Percentiles rank a stretch among this genome's conserved stretches.
Evolutionary conservation across 2,888 invertebrate genomes (phyloP).

Genomic region (Cylindroiulus punctatus): DNA sequence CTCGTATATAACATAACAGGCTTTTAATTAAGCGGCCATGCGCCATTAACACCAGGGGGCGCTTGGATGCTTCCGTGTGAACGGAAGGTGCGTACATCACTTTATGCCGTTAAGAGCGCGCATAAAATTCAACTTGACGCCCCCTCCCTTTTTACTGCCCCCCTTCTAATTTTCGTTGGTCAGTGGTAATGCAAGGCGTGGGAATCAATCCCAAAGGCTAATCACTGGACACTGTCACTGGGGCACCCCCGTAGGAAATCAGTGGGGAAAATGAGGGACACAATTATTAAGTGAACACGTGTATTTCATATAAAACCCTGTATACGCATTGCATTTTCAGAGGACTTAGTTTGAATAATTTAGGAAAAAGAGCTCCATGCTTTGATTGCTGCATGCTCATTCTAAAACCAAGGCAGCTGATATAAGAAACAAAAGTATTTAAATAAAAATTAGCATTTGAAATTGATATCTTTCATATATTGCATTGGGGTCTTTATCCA

Average conservation of each 20-base stretch:
- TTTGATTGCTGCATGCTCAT: too few species aligned
- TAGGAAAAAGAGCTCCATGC: too few species aligned
- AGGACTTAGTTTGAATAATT: too few species aligned
- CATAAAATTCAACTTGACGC: conserved; percentile 35
- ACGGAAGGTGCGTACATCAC: conserved; percentile 33
- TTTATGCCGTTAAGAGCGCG: not conserved
- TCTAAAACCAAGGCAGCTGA: too few species aligned
- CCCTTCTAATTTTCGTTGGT: not conserved
- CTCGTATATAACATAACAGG: conserved; percentile 31
- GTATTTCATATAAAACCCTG: too few species aligned
- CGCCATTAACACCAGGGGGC: conserved; percentile 42
- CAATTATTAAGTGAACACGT: too few species aligned
- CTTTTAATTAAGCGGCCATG: conserved; percentile 47
- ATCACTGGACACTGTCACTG: conserved; percentile 24
- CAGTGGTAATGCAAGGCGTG: not conserved
- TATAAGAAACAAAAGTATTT: too few species aligned
- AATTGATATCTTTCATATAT: not conserved
- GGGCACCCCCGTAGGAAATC: not conserved
- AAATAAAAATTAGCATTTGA: too few species aligned
- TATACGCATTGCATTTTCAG: too few species aligned
- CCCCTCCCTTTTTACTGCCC: not conserved
- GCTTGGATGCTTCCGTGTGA: conserved; percentile 31
- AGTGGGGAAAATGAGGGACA: not conserved
- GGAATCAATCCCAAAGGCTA: not conserved
- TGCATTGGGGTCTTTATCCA: not conserved